Conservation (phyloP, 2,888 invertebrate species). For the Bellardia pandia region DNA sequence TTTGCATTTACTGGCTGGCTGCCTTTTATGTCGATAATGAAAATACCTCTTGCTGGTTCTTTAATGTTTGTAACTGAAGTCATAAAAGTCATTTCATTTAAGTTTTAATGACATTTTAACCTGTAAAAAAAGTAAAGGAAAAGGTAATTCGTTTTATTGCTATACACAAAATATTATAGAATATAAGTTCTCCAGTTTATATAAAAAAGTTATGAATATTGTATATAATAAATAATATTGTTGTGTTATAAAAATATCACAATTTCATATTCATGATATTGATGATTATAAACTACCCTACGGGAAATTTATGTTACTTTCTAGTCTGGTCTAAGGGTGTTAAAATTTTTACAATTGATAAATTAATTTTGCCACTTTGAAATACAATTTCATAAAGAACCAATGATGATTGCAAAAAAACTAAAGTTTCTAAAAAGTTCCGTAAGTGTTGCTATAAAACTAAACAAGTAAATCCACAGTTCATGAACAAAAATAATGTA, state of each 20-base stretch:
- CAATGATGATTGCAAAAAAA: no score
- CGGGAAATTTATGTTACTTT: no score
- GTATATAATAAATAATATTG: constrained; percentile 24
- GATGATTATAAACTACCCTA: not conserved
- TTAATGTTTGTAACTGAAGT: constrained; percentile 66
- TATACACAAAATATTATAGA: not conserved
- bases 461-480: no score
- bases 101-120: constrained; percentile 67
- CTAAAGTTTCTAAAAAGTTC: no score
- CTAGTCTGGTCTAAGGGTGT: no score
- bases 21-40: constrained; percentile 63
- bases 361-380: no score
- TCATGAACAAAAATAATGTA: no score
- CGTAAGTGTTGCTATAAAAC: no score
- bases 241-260: constrained; percentile 25
- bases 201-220: constrained; percentile 22
- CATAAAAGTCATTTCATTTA: constrained; percentile 70
- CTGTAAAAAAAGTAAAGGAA: constrained; percentile 36
- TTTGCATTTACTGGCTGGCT: not conserved
- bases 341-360: no score
- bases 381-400: no score
- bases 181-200: not conserved
- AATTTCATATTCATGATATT: constrained; percentile 8
- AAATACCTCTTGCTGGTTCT: constrained; percentile 65
- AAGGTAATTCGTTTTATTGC: constrained; percentile 25